Evolutionary conservation across 2,888 invertebrate genomes (phyloP).

Genomic region (Thumatha senex): DNA sequence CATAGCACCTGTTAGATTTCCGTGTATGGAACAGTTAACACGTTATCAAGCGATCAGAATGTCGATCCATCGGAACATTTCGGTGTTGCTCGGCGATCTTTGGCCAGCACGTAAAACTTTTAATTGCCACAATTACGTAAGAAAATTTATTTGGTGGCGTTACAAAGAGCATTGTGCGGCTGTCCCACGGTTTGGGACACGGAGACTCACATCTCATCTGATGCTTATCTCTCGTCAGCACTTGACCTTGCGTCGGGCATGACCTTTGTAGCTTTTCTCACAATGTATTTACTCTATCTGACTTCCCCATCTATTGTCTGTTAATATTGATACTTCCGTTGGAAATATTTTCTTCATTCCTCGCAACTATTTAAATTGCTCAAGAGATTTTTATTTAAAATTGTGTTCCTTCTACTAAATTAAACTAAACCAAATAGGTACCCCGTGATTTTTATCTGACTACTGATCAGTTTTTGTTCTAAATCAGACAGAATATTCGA

Average conservation of each 20-base stretch:
- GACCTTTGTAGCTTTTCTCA: conserved; percentile 62
- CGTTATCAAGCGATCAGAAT: conserved; percentile 43
- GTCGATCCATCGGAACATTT: conserved; percentile 25
- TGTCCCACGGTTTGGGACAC: conserved; percentile 72
- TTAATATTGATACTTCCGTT: conserved; percentile 53
- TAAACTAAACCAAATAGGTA: too few species aligned
- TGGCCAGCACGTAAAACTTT: conserved; percentile 51
- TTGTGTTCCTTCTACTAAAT: background rate
- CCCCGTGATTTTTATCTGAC: too few species aligned
- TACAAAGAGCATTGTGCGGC: conserved; percentile 59
- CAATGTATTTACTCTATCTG: conserved; percentile 45
- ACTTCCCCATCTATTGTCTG: conserved; percentile 53
- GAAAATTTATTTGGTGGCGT: conserved; percentile 60
- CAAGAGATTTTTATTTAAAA: too few species aligned
- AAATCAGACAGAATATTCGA: too few species aligned
- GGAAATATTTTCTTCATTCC: conserved; percentile 20
- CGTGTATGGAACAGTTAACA: conserved; percentile 27
- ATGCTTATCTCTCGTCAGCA: conserved; percentile 62
- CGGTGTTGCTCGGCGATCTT: conserved; percentile 16
- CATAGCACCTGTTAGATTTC: conserved; percentile 28
- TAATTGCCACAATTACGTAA: conserved; percentile 73
- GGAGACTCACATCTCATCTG: conserved; percentile 48
- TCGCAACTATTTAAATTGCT: background rate
- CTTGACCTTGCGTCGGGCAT: conserved; percentile 64
- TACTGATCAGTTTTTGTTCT: too few species aligned